A percentile compares a stretch with the other conserved stretches of the same genome.
Evolutionary conservation across 2,888 invertebrate species (phyloP).

Genomic region (Heliconius ismenius): DNA sequence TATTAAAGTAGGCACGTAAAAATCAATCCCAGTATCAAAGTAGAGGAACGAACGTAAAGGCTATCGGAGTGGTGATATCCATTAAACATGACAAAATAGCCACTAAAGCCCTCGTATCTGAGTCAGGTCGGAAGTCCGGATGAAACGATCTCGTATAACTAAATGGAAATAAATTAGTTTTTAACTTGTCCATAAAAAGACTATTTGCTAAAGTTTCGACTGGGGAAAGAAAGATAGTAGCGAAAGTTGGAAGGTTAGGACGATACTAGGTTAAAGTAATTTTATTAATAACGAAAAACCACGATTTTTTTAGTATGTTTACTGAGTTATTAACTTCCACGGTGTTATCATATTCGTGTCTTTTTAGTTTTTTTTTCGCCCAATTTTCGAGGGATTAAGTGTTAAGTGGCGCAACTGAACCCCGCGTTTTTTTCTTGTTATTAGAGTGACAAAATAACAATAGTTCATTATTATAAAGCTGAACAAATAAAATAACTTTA

Average conservation of each 20-base stretch:
- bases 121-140: conserved; percentile 29
- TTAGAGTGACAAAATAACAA: not conserved
- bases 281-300: not conserved
- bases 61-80: conserved; percentile 23
- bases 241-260: not conserved
- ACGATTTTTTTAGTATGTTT: too few species aligned
- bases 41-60: conserved; percentile 15
- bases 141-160: conserved; percentile 19
- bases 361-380: too few species aligned
- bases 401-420: too few species aligned
- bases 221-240: not conserved
- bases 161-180: conserved; percentile 19
- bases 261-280: not conserved
- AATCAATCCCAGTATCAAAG: not conserved
- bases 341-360: too few species aligned
- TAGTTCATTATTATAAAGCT: not conserved
- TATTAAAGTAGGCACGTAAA: not conserved
- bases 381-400: too few species aligned
- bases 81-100: conserved; percentile 38
- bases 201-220: conserved; percentile 1
- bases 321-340: too few species aligned
- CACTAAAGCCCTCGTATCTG: conserved; percentile 33
- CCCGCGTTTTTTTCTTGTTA: too few species aligned
- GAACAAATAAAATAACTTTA: not conserved
- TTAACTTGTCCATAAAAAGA: conserved; percentile 19